A percentile compares a stretch with the other conserved stretches of the same genome.
phyloP scores from a whole-genome alignment of 2,888 invertebrate genomes.

The Agrochola circellaris region DNA sequence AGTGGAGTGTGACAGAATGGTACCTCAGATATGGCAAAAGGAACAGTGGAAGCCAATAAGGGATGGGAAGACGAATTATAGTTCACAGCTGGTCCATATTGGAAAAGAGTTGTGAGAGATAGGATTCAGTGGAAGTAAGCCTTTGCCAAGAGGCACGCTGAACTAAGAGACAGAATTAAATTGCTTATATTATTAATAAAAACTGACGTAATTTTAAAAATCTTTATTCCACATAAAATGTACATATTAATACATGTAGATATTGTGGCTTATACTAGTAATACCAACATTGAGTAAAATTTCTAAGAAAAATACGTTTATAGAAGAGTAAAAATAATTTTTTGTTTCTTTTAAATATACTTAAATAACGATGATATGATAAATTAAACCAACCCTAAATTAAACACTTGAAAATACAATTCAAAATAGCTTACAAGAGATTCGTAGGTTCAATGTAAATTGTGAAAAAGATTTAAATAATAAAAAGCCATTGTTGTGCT shows the following conservation, averaged over 20 bases:
- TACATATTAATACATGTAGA: slow-evolving; percentile 36
- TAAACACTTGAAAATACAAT: slow-evolving; percentile 55
- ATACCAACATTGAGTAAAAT: slow-evolving; percentile 58
- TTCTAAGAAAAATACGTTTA: slow-evolving; percentile 59
- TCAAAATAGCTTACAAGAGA: slow-evolving; percentile 59
- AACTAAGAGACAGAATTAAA: neutral
- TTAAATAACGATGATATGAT: slow-evolving; percentile 57
- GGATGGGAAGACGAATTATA: neutral
- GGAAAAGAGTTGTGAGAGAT: neutral
- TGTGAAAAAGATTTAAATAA: slow-evolving; percentile 37
- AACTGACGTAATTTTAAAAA: neutral
- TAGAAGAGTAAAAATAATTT: slow-evolving; percentile 59
- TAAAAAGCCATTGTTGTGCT: slow-evolving; percentile 36
- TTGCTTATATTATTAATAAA: no score
- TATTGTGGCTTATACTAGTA: slow-evolving; percentile 22
- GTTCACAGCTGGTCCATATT: neutral
- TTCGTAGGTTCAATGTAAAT: slow-evolving; percentile 37
- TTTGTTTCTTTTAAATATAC: slow-evolving; percentile 34
- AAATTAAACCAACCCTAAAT: slow-evolving; percentile 43
- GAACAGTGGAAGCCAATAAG: neutral
- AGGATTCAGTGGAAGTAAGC: neutral
- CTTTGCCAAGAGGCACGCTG: neutral
- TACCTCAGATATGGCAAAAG: neutral
- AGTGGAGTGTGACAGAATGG: neutral
- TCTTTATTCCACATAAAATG: slow-evolving; percentile 22